phyloP scores from a whole-genome alignment of 1,140 invertebrate species.

The Lasaia peninsularis region DNA sequence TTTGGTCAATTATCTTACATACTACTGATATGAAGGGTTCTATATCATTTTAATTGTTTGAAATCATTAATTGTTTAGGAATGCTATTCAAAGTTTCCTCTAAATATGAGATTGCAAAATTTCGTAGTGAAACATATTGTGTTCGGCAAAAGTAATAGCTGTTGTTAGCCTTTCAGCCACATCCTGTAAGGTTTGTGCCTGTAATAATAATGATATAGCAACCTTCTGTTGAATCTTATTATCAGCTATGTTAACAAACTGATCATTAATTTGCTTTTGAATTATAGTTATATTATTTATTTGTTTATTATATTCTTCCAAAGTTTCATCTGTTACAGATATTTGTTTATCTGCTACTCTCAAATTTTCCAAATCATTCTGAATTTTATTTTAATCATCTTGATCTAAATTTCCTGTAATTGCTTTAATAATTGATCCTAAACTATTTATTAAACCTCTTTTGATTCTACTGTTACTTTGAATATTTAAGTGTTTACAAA shows the following conservation, averaged over 20 bases:
- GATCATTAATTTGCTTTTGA: slow-evolving; percentile 8
- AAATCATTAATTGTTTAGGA: slow-evolving; percentile 19
- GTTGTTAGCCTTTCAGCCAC: neutral
- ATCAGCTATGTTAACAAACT: slow-evolving; percentile 14
- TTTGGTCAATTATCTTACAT: slow-evolving; percentile 18
- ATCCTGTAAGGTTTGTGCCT: slow-evolving; percentile 23
- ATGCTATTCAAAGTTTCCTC: slow-evolving; percentile 16
- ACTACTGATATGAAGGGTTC: slow-evolving; percentile 15
- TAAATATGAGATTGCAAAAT: slow-evolving; percentile 21
- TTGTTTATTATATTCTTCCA: slow-evolving; percentile 29
- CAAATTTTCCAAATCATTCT: slow-evolving; percentile 27
- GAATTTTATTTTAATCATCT: slow-evolving; percentile 31
- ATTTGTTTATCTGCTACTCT: slow-evolving; percentile 30
- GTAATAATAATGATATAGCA: slow-evolving; percentile 19
- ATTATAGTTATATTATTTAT: slow-evolving; percentile 23
- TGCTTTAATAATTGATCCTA: slow-evolving; percentile 35
- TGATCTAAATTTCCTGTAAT: slow-evolving; percentile 39
- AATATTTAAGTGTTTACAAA: slow-evolving; percentile 28
- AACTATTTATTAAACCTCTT: slow-evolving; percentile 36
- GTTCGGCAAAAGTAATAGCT: slow-evolving; percentile 19
- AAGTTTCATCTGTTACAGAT: slow-evolving; percentile 20
- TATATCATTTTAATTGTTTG: slow-evolving; percentile 20
- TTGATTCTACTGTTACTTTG: slow-evolving; percentile 28
- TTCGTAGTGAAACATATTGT: slow-evolving; percentile 23
- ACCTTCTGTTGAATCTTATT: slow-evolving; percentile 17